Percentiles rank a stretch among this genome's conserved stretches.
These are phyloP conservation scores for Eclectus roratus DNA, from an alignment of 2,113 vertebrate species.

Conservation along the genomic window DNA sequence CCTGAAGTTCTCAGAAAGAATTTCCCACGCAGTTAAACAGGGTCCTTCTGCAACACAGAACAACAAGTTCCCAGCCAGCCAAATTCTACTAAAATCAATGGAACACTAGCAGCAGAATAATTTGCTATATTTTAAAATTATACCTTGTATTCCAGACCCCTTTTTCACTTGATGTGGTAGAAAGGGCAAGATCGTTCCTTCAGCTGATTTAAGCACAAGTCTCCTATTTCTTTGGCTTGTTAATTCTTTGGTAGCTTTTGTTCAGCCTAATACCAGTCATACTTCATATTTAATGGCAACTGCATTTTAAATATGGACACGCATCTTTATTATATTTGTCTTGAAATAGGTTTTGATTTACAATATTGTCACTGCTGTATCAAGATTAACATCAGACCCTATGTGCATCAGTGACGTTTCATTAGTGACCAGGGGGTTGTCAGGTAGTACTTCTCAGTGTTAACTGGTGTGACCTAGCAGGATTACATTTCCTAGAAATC, in stretches of 20 bases:
- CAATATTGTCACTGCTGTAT: not conserved
- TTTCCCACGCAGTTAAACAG: not conserved
- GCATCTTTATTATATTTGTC: not conserved
- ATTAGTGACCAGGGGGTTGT: not conserved
- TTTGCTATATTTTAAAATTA: not conserved
- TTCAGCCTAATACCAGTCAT: not conserved
- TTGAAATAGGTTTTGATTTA: not conserved
- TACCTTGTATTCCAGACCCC: not conserved
- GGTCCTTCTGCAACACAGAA: not conserved
- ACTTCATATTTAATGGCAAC: not conserved
- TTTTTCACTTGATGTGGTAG: not conserved
- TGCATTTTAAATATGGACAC: not conserved
- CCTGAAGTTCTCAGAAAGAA: not conserved
- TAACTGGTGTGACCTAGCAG: not conserved
- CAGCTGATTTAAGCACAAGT: not conserved
- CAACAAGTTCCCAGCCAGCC: not conserved
- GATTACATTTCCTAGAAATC: not conserved
- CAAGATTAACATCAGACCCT: not conserved
- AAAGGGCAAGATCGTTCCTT: not conserved
- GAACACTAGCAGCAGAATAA: not conserved
- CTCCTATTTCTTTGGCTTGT: not conserved
- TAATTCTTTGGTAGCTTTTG: not conserved
- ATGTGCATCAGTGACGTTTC: not conserved
- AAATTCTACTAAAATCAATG: not conserved
- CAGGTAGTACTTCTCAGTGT: not conserved